Base-by-base conservation (phyloP, 2,888 invertebrate species). In the Gymnocheta viridis region DNA sequence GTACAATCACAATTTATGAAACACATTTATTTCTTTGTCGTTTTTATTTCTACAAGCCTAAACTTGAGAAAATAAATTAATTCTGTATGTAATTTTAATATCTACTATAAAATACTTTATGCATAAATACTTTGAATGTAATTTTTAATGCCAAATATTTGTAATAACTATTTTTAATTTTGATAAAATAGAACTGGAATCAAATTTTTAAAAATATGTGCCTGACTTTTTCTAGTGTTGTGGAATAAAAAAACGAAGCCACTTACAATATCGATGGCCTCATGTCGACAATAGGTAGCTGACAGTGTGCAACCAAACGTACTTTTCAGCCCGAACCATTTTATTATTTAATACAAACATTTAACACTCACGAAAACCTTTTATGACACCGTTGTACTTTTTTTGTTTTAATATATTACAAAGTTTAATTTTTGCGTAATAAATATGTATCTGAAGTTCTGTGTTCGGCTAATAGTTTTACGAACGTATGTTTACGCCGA, bases 61-160 rank as follows among this genome's bases (percentile, higher is more conserved):
- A 19, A 41, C 10, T 70, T 47, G 41, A 67, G 56, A 62, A 54
- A 54, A 35, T 38, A 35, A 38, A 44, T 51, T 67, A 54, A 72
- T 54, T 58, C 17, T 44, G 41, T 69, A 62, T 41, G 19, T 24
- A 35, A 64, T 35, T 79, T 54, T 44, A 44, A 29, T 58, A 44
- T 54, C 14, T 62, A 29, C 17, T 51, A 44, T 24, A 38, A 17
- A 58, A 32, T 49, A 19, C 0, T 51, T 6, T 41, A 38, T 47
- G n/a, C 24, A 19, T 29, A 47, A 24, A 64, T 70, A 58, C 76
- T 29, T 32, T 47, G 10, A 41, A 72, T 70, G 47, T 47, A 58
- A 66, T 49, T 12, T 60, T 66, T 66, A 82, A 85, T 69, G 82
- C 85, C 82, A 85, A 78, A 85, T 69, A 69, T 72, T 77, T 81